Evolutionary conservation across 2,113 vertebrate genomes (phyloP), one percentile per base, ranked within the genome.

Genomic region (Rallus limicola): DNA sequence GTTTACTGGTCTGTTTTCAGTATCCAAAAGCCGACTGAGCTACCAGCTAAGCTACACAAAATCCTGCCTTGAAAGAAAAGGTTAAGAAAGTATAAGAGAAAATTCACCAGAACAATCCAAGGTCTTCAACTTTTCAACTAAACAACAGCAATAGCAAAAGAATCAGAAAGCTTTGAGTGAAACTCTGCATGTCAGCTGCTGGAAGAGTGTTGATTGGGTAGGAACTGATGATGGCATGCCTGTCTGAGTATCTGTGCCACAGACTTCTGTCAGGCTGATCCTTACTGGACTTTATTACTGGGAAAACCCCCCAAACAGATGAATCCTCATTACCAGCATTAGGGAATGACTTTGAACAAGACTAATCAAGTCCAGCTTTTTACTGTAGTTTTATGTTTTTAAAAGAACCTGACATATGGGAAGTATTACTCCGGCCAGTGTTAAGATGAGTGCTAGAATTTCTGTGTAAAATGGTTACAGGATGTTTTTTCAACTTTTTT

Each of bases 301-400:
- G n/a, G 52, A 91, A 92, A 81, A 55, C 83, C 82, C 48, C 48
- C 10, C 36, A 40, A 95, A 67, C 85, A 94, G 89, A 91, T 94
- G 88, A 96, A 80, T 94, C 82, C 70, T 90, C 77, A 65, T 97
- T 96, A 75, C 89, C 53, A 89, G 42, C 9, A 1, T 68, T 92
- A 72, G 60, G 72, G 90, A 94, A 91, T 78, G 56, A 68, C 92
- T 95, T 96, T 95, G 85, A 96, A 95, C 80, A 87, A 95, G 34
- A 76, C 76, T 96, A 96, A 97, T 96, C 82, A 92, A 94, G 62
- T 87, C 90, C 95, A 97, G 90, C 89, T 96, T 96, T 82, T 96
- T 88, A 48, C 34, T 91, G 38, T 58, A 92, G 88, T 92, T 94
- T 93, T 86, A 92, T 96, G 25, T 83, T 96, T 91, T 90, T 63